Conservation (phyloP, 2,113 vertebrate genomes). For the Pseudolaguvia tuberculata region DNA sequence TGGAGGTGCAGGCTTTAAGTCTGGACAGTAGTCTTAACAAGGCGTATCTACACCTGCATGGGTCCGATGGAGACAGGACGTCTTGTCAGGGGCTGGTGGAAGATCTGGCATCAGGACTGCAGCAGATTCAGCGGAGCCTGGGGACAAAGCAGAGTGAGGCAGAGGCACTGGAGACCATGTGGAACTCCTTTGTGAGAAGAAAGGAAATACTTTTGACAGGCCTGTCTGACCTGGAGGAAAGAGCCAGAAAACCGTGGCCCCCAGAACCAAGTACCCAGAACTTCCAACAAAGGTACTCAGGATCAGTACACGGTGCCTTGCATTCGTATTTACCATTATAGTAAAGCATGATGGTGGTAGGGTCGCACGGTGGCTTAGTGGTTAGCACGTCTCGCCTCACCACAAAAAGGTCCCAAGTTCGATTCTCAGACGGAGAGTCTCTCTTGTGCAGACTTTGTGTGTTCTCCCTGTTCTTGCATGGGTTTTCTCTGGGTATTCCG, state of each 20-base stretch:
- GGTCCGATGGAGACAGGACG: conserved; percentile 65
- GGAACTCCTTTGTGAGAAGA: conserved; percentile 75
- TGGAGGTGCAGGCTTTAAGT: conserved; percentile 74
- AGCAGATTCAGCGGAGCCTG: conserved; percentile 78
- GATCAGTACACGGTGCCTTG: neutral
- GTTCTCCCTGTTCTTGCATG: too few relatives aligned
- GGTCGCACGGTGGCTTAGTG: too few relatives aligned
- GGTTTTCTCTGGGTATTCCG: too few relatives aligned
- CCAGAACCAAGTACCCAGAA: conserved; percentile 78
- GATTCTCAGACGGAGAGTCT: too few relatives aligned
- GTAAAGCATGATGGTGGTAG: neutral
- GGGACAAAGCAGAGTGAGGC: conserved; percentile 92
- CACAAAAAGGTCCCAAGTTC: too few relatives aligned
- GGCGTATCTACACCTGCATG: conserved; percentile 80
- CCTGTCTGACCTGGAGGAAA: conserved; percentile 80
- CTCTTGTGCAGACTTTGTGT: too few relatives aligned
- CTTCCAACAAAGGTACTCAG: conserved; percentile 82
- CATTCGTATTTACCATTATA: too few relatives aligned
- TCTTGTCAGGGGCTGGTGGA: conserved; percentile 79
- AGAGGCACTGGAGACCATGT: conserved; percentile 75
- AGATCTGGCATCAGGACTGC: conserved; percentile 71
- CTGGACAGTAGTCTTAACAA: conserved; percentile 80
- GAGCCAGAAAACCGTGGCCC: conserved; percentile 66
- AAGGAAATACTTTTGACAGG: conserved; percentile 81
- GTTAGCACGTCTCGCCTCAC: too few relatives aligned